Evolutionary conservation across 2,888 invertebrate genomes (phyloP).

Genomic region (Piscicola geometra): DNA sequence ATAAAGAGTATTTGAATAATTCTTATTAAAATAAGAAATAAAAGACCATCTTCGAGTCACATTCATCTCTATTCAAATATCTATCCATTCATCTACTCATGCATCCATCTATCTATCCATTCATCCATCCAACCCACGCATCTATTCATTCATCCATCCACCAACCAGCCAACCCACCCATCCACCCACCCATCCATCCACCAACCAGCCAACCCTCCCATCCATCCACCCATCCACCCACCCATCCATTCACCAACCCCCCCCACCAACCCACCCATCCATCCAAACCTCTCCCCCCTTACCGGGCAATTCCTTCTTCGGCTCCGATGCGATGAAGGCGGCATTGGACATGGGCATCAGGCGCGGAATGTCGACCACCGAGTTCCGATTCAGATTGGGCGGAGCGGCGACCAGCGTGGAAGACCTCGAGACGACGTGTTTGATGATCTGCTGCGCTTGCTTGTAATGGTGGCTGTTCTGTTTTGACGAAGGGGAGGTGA

Average conservation of each 20-base stretch:
- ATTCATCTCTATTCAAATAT: no score
- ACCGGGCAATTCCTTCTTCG: conserved; percentile 71
- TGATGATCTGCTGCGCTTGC: conserved; percentile 90
- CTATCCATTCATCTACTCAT: no score
- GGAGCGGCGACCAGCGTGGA: conserved; percentile 67
- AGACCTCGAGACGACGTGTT: conserved; percentile 87
- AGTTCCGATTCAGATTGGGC: conserved; percentile 49
- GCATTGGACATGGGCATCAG: conserved; percentile 38
- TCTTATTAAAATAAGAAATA: no score
- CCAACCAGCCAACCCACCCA: neutral
- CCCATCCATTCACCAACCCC: no score
- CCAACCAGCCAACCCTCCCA: neutral
- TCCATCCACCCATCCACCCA: neutral
- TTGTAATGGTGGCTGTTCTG: conserved; percentile 80
- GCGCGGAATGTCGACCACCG: conserved; percentile 44
- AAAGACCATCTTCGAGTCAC: no score
- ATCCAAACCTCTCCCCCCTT: no score
- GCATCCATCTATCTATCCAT: no score
- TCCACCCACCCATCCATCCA: neutral
- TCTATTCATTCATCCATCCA: no score
- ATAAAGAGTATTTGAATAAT: no score
- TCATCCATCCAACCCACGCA: no score
- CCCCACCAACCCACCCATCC: no score
- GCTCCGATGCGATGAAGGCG: conserved; percentile 61
- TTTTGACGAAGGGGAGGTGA: no score